Evolutionary conservation across 2,888 invertebrate species (phyloP), one percentile per base, ranked within the genome.

Genomic region (Heliothis peltigera): DNA sequence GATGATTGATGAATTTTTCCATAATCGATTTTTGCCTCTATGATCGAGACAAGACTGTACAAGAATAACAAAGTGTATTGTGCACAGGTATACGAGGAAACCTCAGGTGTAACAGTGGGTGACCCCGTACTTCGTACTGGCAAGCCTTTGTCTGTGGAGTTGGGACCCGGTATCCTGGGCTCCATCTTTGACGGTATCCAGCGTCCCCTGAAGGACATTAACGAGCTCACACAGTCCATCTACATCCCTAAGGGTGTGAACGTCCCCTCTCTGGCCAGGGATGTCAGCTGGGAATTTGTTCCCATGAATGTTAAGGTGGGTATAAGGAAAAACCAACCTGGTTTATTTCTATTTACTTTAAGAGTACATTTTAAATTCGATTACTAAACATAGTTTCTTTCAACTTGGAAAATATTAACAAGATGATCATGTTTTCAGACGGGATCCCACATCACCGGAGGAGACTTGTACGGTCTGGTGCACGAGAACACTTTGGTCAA

Each of bases 171-270:
- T 88, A 99, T 99, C 92, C 97, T 99, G 96, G 99, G 98, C 79
- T 99, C 98, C 91, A 99, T 99, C 95, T 99, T 99, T 95, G 99
- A 99, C 95, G 99, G 99, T 96, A 99, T 99, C 94, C 99, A 99
- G 95, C 98, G 99, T 88, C 99, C 99, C 0, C 93, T 99, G 86
- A 98, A 98, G 93, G 99, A 99, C 94, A 99, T 99, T 91, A 96
- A 97, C 89, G 98, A 98, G 89, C 93, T 99, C 74, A 98, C 99
- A 1, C 96, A 97, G 89, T 99, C 98, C 88, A 99, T 99, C 95
- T 99, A 99, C 96, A 99, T 99, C 94, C 99, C 99, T 48, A 99
- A 99, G 96, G 99, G 99, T 92, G 97, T 99, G 54, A 99, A 99
- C 92, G 97, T 98, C 65, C 99, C 99, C n/a, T 96, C 98, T 55